A percentile compares a stretch with the other conserved stretches of the same genome.
These are phyloP conservation scores for Fissipunctia ypsillon DNA, from an alignment of 2,888 invertebrate species.

Conservation along the genomic window DNA sequence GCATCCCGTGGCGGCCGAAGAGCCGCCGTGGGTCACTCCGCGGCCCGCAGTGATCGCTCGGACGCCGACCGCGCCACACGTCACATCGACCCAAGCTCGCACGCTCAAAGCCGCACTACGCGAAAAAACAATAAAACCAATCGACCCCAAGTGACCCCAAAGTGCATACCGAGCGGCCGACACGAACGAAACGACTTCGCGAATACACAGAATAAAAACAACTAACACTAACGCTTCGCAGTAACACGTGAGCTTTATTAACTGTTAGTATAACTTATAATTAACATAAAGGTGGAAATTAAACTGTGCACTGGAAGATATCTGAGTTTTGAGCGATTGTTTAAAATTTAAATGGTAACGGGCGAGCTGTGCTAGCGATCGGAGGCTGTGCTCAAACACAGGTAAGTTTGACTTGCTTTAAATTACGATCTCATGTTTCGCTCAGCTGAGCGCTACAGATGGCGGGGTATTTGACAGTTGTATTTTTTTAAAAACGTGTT, in stretches of 20 bases:
- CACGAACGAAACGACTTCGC: conserved; percentile 87
- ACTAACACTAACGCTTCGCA: conserved; percentile 80
- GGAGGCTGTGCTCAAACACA: conserved; percentile 72
- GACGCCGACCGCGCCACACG: conserved; percentile 81
- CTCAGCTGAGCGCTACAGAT: conserved; percentile 65
- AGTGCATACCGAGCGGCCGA: conserved; percentile 83
- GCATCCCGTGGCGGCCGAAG: conserved; percentile 58
- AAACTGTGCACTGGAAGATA: conserved; percentile 79
- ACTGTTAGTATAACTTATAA: conserved; percentile 75
- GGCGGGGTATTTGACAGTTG: conserved; percentile 72
- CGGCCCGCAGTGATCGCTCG: conserved; percentile 83
- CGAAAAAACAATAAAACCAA: conserved; percentile 74
- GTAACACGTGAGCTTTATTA: conserved; percentile 84
- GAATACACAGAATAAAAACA: conserved; percentile 72
- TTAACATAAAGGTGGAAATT: conserved; percentile 81
- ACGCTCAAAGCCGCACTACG: conserved; percentile 63
- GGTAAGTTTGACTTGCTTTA: conserved; percentile 76
- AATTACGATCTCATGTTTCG: conserved; percentile 37
- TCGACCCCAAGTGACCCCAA: conserved; percentile 87
- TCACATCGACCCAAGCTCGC: conserved; percentile 58
- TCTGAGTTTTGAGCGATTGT: conserved; percentile 66
- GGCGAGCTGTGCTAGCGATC: conserved; percentile 69
- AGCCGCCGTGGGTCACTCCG: conserved; percentile 53
- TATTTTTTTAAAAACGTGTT: conserved; percentile 75
- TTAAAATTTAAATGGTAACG: conserved; percentile 71